Conservation (phyloP, 2,113 vertebrate genomes). For the Nibea albiflora region DNA sequence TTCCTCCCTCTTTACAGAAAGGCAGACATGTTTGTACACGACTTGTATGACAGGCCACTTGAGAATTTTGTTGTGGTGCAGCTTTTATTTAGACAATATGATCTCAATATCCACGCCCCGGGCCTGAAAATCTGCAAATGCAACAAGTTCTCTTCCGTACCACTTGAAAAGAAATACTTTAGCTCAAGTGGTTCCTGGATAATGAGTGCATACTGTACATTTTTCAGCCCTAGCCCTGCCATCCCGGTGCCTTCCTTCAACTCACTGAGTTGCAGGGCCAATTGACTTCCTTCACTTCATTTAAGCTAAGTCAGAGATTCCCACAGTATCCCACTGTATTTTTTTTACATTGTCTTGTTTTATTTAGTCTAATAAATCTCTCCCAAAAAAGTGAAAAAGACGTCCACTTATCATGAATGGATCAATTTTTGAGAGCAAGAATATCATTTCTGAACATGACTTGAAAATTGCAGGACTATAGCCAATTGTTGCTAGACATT, state of each 20-base stretch:
- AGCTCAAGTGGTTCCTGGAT: not conserved
- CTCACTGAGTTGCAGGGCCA: not conserved
- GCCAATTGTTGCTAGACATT: not conserved
- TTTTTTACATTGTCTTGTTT: not conserved
- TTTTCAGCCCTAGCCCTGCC: not conserved
- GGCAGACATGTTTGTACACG: not conserved
- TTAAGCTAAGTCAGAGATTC: not conserved
- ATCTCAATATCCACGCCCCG: not conserved
- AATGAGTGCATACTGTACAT: not conserved
- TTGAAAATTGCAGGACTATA: constrained; percentile 1
- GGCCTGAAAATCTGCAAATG: not conserved
- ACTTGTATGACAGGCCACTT: not conserved
- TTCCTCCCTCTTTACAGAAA: not conserved
- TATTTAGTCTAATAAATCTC: not conserved
- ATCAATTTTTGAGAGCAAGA: not conserved
- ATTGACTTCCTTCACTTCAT: not conserved
- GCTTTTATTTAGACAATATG: not conserved
- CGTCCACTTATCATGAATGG: not conserved
- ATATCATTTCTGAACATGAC: not conserved
- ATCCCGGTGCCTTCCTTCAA: not conserved
- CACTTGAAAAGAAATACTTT: not conserved
- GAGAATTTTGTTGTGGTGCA: not conserved
- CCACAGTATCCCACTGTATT: not conserved
- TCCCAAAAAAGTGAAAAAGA: not conserved
- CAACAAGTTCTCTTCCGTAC: not conserved